Evolutionary conservation across 1,140 invertebrate species (phyloP).

Genomic region (Callitettix versicolor): DNA sequence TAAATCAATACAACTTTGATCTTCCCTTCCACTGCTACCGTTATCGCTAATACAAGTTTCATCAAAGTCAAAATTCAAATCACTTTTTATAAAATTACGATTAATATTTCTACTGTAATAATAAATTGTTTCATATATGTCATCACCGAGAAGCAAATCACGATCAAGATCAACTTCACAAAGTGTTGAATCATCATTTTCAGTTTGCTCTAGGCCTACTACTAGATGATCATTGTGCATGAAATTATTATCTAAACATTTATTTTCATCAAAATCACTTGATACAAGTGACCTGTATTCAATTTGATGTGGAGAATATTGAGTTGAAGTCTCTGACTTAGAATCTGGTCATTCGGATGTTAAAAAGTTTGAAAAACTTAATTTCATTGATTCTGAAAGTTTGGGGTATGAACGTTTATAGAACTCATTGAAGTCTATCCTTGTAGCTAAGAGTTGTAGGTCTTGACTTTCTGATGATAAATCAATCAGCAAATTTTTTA

Average conservation of each 20-base stretch:
- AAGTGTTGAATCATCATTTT: neutral
- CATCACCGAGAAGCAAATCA: slow-evolving; percentile 10
- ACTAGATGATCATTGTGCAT: neutral
- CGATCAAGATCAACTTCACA: slow-evolving; percentile 7
- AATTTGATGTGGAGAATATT: neutral
- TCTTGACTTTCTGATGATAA: slow-evolving; percentile 62
- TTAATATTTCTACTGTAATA: slow-evolving; percentile 11
- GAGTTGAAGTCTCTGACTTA: neutral
- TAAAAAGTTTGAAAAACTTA: neutral
- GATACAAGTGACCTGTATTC: neutral
- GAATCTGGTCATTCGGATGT: slow-evolving; percentile 7
- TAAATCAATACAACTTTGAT: no score
- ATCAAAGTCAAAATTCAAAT: neutral
- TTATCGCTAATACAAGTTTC: neutral
- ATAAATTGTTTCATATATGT: slow-evolving; percentile 15
- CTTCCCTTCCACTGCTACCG: neutral
- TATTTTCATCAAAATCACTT: neutral
- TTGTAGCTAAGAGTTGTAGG: slow-evolving; percentile 76
- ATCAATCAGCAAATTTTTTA: slow-evolving; percentile 70
- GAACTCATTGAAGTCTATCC: slow-evolving; percentile 85
- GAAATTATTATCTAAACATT: neutral
- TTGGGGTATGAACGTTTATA: slow-evolving; percentile 69
- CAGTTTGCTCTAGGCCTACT: neutral
- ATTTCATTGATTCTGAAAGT: slow-evolving; percentile 56
- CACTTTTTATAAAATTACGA: neutral